Percentiles rank a stretch among this genome's conserved stretches.
phyloP scores from a whole-genome alignment of 2,113 vertebrate species.

The Zosterops japonicus region DNA sequence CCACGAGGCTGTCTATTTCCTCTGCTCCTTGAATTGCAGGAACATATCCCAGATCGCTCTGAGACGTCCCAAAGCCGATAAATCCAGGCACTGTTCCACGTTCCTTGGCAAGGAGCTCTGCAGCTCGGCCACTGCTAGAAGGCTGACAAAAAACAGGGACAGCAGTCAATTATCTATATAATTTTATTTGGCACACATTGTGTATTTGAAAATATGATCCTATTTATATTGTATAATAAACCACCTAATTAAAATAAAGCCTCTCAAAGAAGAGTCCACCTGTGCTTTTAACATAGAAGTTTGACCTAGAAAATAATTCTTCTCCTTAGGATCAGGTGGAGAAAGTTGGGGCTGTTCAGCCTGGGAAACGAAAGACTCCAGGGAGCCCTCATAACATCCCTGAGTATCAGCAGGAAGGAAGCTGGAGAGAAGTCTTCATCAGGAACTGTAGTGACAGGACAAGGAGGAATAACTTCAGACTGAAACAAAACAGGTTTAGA shows the following conservation, averaged over 20 bases:
- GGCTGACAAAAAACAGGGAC: conserved; percentile 76
- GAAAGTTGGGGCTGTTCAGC: not conserved
- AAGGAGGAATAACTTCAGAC: not conserved
- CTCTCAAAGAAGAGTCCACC: not conserved
- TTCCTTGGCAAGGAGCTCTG: conserved; percentile 91
- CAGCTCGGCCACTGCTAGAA: conserved; percentile 93
- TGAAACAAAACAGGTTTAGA: not conserved
- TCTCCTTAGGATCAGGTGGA: not conserved
- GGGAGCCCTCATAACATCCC: not conserved
- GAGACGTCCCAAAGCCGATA: conserved; percentile 88
- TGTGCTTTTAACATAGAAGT: not conserved
- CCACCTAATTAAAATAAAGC: not conserved
- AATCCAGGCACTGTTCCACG: conserved; percentile 91
- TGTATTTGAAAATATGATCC: not conserved
- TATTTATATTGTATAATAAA: not conserved
- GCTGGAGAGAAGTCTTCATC: not conserved
- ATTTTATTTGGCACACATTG: not conserved
- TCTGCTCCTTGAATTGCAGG: conserved; percentile 94
- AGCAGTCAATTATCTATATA: not conserved
- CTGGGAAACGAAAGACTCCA: not conserved
- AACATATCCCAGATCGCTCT: conserved; percentile 89
- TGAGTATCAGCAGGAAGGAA: not conserved
- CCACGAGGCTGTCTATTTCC: conserved; percentile 93
- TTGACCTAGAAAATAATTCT: not conserved
- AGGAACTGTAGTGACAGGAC: not conserved